These are phyloP conservation scores for Samia ricini DNA, from an alignment of 1,140 invertebrate genomes.

Conservation along the genomic window DNA sequence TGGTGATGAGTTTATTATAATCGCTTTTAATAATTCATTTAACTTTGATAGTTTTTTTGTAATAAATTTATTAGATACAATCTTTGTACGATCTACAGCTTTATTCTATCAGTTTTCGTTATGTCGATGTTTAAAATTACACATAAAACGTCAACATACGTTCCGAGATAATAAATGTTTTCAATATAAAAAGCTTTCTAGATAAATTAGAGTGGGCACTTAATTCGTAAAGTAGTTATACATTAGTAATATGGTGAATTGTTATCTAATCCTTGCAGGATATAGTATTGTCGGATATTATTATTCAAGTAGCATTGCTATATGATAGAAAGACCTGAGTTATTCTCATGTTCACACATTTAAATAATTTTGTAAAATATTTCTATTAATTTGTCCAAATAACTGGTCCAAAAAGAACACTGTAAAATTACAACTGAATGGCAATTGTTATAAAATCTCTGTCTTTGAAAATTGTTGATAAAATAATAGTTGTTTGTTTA, in stretches of 20 bases:
- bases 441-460: background rate
- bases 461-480: too few species aligned
- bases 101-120: too few species aligned
- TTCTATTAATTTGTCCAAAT: too few species aligned
- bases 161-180: constrained; percentile 2
- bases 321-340: background rate
- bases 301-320: background rate
- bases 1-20: too few species aligned
- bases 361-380: background rate
- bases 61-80: too few species aligned
- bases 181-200: constrained; percentile 9
- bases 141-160: background rate
- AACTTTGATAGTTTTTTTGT: too few species aligned
- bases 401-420: too few species aligned
- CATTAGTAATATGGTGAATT: background rate
- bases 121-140: too few species aligned
- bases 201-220: constrained; percentile 6
- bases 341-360: background rate
- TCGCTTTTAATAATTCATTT: too few species aligned
- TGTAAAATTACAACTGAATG: background rate
- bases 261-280: background rate
- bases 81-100: too few species aligned
- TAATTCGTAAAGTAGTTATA: background rate
- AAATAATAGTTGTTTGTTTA: too few species aligned
- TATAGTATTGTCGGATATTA: background rate